Evolutionary conservation across 2,888 invertebrate genomes (phyloP).

Genomic region (Nowickia ferox): DNA sequence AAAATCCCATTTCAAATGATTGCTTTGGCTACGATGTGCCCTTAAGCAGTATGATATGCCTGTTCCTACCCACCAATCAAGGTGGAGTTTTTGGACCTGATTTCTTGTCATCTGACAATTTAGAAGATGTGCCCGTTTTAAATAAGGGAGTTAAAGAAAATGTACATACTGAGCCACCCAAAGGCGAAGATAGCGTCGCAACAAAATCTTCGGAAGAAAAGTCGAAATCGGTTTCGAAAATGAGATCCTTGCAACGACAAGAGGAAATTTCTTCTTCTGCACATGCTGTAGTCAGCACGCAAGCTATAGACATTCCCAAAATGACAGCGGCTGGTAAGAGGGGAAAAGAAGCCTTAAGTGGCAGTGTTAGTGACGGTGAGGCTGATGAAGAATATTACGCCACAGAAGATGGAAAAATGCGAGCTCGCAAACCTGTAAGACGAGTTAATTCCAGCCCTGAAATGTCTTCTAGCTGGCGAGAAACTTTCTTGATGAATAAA

Average conservation of each 20-base stretch:
- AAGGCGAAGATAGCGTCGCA: constrained; percentile 18
- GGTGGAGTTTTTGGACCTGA: constrained; percentile 83
- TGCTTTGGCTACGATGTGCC: constrained; percentile 83
- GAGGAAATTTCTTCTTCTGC: constrained; percentile 80
- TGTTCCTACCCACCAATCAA: constrained; percentile 87
- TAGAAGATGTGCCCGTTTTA: constrained; percentile 59
- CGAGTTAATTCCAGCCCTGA: constrained; percentile 96
- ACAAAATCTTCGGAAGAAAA: constrained; percentile 66
- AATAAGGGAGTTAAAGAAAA: constrained; percentile 59
- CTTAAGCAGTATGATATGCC: constrained; percentile 85
- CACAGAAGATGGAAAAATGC: constrained; percentile 83
- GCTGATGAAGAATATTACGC: constrained; percentile 84
- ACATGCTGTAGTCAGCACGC: constrained; percentile 84
- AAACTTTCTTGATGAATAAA: constrained; percentile 85
- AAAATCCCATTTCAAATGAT: constrained; percentile 89
- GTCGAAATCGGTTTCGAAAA: constrained; percentile 76
- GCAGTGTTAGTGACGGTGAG: constrained; percentile 82
- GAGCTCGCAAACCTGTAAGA: constrained; percentile 91
- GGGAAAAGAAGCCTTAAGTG: constrained; percentile 80
- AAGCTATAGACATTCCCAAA: constrained; percentile 87
- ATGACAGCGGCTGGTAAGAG: constrained; percentile 74
- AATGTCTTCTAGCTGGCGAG: constrained; percentile 94
- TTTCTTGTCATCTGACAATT: constrained; percentile 73
- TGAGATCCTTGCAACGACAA: constrained; percentile 81
- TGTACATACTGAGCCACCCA: constrained; percentile 8